Percentiles rank a stretch among this genome's conserved stretches.
These are phyloP conservation scores for Teleiodes luculella DNA, from an alignment of 2,888 invertebrate genomes.

Conservation along the genomic window DNA sequence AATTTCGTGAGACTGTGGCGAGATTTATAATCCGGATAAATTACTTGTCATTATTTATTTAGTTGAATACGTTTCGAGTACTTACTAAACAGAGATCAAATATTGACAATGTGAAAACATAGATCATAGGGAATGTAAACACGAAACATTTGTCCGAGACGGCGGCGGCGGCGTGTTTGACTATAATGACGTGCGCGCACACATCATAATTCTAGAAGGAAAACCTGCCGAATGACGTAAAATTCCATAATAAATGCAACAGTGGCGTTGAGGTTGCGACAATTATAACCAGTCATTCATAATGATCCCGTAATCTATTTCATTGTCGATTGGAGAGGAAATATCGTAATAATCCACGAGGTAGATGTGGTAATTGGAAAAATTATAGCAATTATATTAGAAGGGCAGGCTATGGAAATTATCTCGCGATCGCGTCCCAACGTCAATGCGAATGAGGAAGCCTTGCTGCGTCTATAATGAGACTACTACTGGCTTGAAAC, in stretches of 20 bases:
- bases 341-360: conserved; percentile 11
- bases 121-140: neutral
- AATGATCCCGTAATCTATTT: conserved; percentile 8
- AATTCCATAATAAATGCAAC: conserved; percentile 1
- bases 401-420: conserved; percentile 17
- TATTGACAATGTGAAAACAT: neutral
- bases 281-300: conserved; percentile 9
- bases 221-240: neutral
- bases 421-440: neutral
- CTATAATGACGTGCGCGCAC: conserved; percentile 3
- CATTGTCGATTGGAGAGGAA: conserved; percentile 10
- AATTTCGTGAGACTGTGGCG: neutral
- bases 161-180: neutral
- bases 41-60: neutral
- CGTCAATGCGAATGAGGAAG: conserved; percentile 3
- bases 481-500: neutral
- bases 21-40: conserved; percentile 4
- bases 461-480: conserved; percentile 4
- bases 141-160: neutral
- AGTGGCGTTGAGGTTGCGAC: neutral
- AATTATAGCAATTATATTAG: conserved; percentile 14
- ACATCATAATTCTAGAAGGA: neutral
- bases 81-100: neutral
- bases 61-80: neutral
- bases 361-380: conserved; percentile 11